Base-by-base conservation (phyloP, 92 coral and sea anemone species). In the Chrysogorgia sp. region DNA sequence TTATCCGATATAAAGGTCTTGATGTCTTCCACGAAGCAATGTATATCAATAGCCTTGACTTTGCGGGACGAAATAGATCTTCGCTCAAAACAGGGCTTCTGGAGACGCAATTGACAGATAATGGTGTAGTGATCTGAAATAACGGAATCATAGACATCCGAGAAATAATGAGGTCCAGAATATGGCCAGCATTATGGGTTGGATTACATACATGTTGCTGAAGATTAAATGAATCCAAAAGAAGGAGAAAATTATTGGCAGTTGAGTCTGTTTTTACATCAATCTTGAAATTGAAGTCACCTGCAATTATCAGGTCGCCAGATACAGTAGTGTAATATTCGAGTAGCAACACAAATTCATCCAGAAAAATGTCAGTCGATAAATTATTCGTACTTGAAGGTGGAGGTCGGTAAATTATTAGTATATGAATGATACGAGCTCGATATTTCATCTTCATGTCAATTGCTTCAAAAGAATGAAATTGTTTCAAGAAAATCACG, bases 111-210 rank as follows among this genome's bases (percentile, higher is more conserved):
- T 19, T 9, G 15, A 19, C 67, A 61, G 2, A 43, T 26, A 61
- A 61, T 23, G 30, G 67, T 31, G 40, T 7, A 61, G 17, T 61
- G 67, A 15, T 61, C 67, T 20, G 67, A 61, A 20, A 61, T 61
- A 26, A 43, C 23, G 17, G 40, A 43, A 32, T 61, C 67, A 32
- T 31, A 23, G n/a, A 29, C 41, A 10, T n/a, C 30, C 67, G 9
- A 31, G 67, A 26, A 8, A 61, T 20, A 23, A 61, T 61, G 7
- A 61, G 67, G 34, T 61, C 67, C 19, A 61, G 34, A 37, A 43
- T 61, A 30, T 61, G 67, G 34, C 67, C 40, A 61, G 37, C 40
- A 26, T 9, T 6, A 19, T 29, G 67, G n/a, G n/a, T 59, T 4
- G 34, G 25, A 17, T 59, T 19, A 15, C 26, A 37, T 22, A 59